Conservation (phyloP, 1,140 invertebrate genomes). For the Anoplophora glabripennis region DNA sequence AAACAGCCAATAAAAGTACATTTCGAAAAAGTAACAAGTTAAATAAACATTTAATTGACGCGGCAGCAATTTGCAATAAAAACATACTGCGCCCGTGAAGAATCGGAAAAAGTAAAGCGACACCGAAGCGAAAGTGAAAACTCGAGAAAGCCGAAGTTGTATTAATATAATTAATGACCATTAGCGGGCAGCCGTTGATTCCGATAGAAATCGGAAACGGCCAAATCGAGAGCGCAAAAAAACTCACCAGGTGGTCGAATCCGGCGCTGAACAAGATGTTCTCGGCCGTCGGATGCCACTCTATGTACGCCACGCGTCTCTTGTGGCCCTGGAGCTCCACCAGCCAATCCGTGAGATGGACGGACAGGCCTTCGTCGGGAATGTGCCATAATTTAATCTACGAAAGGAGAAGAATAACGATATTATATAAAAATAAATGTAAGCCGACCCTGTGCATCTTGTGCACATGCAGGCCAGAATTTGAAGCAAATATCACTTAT, state of each 20-base stretch:
- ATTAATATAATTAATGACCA: background rate
- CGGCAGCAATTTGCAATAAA: background rate
- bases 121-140: background rate
- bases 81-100: background rate
- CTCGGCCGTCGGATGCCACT: constrained; percentile 94
- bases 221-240: background rate
- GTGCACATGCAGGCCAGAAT: too few relatives aligned
- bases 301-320: constrained; percentile 79
- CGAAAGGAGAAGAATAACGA: constrained; percentile 24
- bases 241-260: constrained; percentile 74
- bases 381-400: constrained; percentile 88
- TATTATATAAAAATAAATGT: too few relatives aligned
- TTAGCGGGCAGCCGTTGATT: too few relatives aligned
- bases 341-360: constrained; percentile 79
- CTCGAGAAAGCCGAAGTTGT: background rate
- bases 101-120: background rate
- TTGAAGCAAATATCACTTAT: too few relatives aligned
- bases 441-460: too few relatives aligned
- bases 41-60: too few relatives aligned
- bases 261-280: constrained; percentile 87
- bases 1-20: too few relatives aligned
- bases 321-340: constrained; percentile 86
- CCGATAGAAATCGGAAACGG: background rate
- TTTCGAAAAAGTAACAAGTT: too few relatives aligned
- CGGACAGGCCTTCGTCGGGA: constrained; percentile 79